Evolutionary conservation across 92 coral and sea anemone genomes (phyloP).

Genomic region (Phymanthus crucifer): DNA sequence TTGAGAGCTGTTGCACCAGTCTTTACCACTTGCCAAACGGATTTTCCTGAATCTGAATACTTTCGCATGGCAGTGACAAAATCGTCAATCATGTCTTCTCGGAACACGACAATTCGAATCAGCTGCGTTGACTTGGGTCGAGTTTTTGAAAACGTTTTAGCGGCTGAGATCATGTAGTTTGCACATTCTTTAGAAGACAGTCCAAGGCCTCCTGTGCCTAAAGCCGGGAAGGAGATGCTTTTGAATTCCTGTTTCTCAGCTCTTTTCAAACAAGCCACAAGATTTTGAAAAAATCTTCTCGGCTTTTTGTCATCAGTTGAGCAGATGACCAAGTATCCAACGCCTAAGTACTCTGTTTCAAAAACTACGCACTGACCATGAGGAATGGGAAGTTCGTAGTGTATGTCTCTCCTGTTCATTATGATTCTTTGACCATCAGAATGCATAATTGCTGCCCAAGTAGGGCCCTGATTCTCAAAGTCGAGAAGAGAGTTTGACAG

Average conservation of each 20-base stretch:
- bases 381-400: no score
- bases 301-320: no score
- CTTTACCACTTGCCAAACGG: not conserved
- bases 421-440: no score
- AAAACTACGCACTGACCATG: no score
- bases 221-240: slow-evolving; percentile 38
- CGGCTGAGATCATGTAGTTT: slow-evolving; percentile 9
- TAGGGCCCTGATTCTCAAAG: not conserved
- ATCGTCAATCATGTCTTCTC: slow-evolving; percentile 27
- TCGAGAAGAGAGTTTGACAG: not conserved
- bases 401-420: no score
- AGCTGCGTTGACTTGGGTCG: slow-evolving; percentile 10
- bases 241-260: slow-evolving; percentile 23
- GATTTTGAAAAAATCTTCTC: not conserved
- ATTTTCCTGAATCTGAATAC: not conserved
- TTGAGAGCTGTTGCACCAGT: not conserved
- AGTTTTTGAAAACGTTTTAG: slow-evolving; percentile 17
- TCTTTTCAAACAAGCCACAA: not conserved
- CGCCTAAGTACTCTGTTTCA: no score
- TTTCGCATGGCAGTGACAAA: slow-evolving; percentile 10
- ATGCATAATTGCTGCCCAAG: no score
- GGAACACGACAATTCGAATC: slow-evolving; percentile 39
- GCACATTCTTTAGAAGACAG: slow-evolving; percentile 28
- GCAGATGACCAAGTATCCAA: no score
- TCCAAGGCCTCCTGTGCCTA: slow-evolving; percentile 24